A percentile compares a stretch with the other conserved stretches of the same genome.
These are phyloP conservation scores for Gopherus evgoodei DNA, from an alignment of 2,113 vertebrate genomes.

Conservation along the genomic window DNA sequence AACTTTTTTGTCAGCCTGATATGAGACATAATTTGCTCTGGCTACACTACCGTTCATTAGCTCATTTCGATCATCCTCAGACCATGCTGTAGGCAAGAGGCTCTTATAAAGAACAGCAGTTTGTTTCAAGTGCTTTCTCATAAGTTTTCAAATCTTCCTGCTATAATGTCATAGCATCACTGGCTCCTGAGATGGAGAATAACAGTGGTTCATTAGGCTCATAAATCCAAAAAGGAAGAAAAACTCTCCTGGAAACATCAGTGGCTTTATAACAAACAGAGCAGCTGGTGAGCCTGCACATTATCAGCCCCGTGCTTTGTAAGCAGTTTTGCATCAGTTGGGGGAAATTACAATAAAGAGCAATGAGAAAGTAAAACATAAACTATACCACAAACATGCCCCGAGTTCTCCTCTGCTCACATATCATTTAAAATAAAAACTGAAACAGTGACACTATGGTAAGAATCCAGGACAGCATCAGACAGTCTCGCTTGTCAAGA, in stretches of 20 bases:
- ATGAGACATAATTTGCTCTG: constrained; percentile 5
- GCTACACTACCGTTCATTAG: constrained; percentile 18
- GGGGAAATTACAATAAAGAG: constrained; percentile 59
- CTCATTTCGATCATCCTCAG: constrained; percentile 46
- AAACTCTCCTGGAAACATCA: constrained; percentile 58
- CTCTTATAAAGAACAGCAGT: constrained; percentile 52
- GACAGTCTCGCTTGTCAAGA: not conserved
- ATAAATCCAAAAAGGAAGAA: constrained; percentile 69
- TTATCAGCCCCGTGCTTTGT: constrained; percentile 64
- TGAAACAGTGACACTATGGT: not conserved
- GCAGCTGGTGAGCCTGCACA: constrained; percentile 64
- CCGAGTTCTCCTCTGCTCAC: not conserved
- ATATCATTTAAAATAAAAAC: not conserved
- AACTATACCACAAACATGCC: constrained; percentile 13
- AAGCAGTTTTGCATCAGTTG: constrained; percentile 60
- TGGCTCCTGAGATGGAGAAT: constrained; percentile 55
- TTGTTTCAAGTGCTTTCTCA: constrained; percentile 56
- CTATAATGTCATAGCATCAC: constrained; percentile 42
- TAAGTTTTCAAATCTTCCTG: constrained; percentile 60
- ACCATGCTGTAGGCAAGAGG: constrained; percentile 58
- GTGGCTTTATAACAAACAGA: constrained; percentile 69
- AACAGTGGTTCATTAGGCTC: constrained; percentile 64
- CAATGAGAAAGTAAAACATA: constrained; percentile 41
- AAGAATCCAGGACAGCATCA: constrained; percentile 21
- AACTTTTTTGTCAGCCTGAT: constrained; percentile 1